phyloP scores from a whole-genome alignment of 2,113 vertebrate genomes.

The Solenodon paradoxus region DNA sequence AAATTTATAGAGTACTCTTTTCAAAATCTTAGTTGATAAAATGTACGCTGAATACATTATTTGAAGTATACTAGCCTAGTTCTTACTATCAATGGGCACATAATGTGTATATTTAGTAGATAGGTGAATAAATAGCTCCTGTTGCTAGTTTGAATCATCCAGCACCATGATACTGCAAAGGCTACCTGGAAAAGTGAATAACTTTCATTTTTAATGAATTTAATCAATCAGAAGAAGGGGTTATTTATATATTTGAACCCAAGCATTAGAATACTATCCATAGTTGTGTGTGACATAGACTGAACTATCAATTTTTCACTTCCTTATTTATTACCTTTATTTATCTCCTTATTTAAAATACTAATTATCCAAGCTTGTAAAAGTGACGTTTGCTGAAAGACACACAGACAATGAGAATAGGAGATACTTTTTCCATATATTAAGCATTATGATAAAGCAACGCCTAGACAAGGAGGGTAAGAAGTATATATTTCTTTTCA shows the following conservation, averaged over 20 bases:
- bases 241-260: neutral
- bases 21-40: neutral
- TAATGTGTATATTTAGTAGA: neutral
- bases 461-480: neutral
- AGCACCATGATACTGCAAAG: neutral
- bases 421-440: neutral
- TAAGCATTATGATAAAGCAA: neutral
- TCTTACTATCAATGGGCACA: neutral
- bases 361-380: neutral
- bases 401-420: neutral
- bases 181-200: neutral
- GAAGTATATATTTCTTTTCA: neutral
- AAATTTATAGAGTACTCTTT: neutral
- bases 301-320: neutral
- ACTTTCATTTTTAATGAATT: neutral
- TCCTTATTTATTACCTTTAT: neutral
- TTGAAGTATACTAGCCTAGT: neutral
- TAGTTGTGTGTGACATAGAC: neutral
- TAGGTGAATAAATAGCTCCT: neutral
- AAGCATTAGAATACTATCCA: neutral
- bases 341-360: neutral
- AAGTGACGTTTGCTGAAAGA: conserved; percentile 9
- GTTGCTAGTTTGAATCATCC: neutral
- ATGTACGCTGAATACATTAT: neutral
- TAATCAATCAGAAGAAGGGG: neutral